Base-by-base conservation (phyloP, 2,888 invertebrate species). In the Endotricha flammealis region DNA sequence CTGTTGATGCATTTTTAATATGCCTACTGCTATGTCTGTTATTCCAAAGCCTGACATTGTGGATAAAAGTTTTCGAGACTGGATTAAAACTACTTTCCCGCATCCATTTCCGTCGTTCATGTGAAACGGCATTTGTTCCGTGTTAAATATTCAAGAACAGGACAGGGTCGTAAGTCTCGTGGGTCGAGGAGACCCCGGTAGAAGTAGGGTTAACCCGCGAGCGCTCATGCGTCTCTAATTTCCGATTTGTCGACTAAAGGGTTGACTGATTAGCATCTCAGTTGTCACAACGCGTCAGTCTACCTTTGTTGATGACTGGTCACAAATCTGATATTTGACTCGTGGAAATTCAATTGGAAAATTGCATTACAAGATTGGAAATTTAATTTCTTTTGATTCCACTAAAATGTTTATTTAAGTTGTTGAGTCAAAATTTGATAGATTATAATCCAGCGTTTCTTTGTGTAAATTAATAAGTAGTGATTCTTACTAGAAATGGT, bases 201-300 rank as follows among this genome's bases (percentile, higher is more conserved):
- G 52, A 54, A 56, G 56, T 59, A 58, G 68, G 76, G 74, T 75
- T 78, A 80, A 74, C 81, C 81, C 76, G 73, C 69, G 75, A 72
- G 73, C 80, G 58, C 75, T 83, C 85, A 82, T 75, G 82, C 82
- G 79, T 76, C 72, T 72, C 78, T 82, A 82, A 86, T 85, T 80
- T 80, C 85, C 83, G 83, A 85, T 85, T 85, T 83, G 83, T 80
- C 82, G 78, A 68, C 68, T 66, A 73, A 81, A 81, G 82, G 85
- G 82, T 83, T 82, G 74, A 76, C 72, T 78, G 83, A 83, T 85
- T 85, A 82, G 76, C 83, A 82, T 83, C 82, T 75, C 77, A 77
- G 78, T 80, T 77, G 80, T 82, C 82, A 69, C 59, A 69, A 67
- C 70, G 65, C 68, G 73, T 80, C 74, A 65, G 56, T 33, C 58